Evolutionary conservation across 2,888 invertebrate genomes (phyloP).

Genomic region (Thalpophila matura): DNA sequence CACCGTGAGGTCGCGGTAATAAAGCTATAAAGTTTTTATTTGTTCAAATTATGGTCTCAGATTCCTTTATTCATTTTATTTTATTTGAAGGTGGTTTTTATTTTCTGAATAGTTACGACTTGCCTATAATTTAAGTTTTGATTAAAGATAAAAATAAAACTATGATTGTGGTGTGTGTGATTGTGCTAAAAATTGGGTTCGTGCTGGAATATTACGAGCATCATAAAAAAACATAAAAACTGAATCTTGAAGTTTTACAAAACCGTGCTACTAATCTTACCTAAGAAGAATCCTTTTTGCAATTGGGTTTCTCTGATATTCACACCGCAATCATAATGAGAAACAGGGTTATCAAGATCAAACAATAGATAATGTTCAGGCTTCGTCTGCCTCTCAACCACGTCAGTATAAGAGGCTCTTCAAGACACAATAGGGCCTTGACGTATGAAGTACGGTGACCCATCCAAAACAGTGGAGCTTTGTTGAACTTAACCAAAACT

Average conservation of each 20-base stretch:
- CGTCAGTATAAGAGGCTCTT: background rate
- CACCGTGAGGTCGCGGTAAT: constrained; percentile 1
- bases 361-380: background rate
- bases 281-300: too few species aligned
- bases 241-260: too few species aligned
- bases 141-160: constrained; percentile 23
- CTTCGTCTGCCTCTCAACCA: background rate
- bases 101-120: constrained; percentile 17
- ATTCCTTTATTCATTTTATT: constrained; percentile 17
- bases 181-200: background rate
- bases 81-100: constrained; percentile 15
- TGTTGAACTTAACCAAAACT: background rate
- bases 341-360: background rate
- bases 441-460: background rate
- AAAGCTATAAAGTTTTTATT: constrained; percentile 34
- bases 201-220: background rate
- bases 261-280: too few species aligned
- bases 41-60: constrained; percentile 30
- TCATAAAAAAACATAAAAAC: constrained; percentile 28
- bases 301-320: too few species aligned
- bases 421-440: background rate
- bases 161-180: background rate
- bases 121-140: constrained; percentile 1
- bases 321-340: background rate
- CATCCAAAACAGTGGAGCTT: background rate